These are phyloP conservation scores for Argyresthia goedartella DNA, from an alignment of 2,888 invertebrate genomes.

Conservation along the genomic window DNA sequence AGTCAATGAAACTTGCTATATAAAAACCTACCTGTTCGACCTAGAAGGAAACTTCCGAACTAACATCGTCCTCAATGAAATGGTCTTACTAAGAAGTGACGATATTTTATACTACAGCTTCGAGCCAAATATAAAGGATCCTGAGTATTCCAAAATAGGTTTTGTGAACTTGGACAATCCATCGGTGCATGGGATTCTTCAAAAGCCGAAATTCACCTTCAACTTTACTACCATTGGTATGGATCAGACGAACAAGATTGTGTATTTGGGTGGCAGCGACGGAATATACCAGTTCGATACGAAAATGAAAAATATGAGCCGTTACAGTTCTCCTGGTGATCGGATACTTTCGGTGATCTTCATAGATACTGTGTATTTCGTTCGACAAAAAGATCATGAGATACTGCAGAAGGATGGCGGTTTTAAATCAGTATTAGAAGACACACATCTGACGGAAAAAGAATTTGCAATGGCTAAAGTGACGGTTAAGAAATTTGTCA, in stretches of 20 bases:
- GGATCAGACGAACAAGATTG: constrained; percentile 37
- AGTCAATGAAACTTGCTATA: constrained; percentile 37
- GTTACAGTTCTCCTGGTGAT: constrained; percentile 45
- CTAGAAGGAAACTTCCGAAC: constrained; percentile 42
- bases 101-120: constrained; percentile 46
- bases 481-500: constrained; percentile 38
- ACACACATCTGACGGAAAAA: background rate
- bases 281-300: constrained; percentile 40
- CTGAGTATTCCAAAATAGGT: constrained; percentile 47
- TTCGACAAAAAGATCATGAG: constrained; percentile 14
- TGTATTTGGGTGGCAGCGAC: constrained; percentile 49
- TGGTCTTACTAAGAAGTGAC: constrained; percentile 32
- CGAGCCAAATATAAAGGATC: constrained; percentile 41
- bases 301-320: constrained; percentile 23
- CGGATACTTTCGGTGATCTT: constrained; percentile 36
- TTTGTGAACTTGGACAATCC: constrained; percentile 36
- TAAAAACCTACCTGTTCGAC: constrained; percentile 34
- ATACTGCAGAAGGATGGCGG: constrained; percentile 19
- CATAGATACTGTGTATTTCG: constrained; percentile 42
- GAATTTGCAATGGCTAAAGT: constrained; percentile 13
- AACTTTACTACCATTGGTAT: constrained; percentile 53
- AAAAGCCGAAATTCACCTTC: constrained; percentile 21
- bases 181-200: constrained; percentile 23
- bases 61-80: constrained; percentile 38
- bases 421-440: constrained; percentile 31